phyloP scores from a whole-genome alignment of 2,797 vertebrate genomes.

The Xenops minutus region DNA sequence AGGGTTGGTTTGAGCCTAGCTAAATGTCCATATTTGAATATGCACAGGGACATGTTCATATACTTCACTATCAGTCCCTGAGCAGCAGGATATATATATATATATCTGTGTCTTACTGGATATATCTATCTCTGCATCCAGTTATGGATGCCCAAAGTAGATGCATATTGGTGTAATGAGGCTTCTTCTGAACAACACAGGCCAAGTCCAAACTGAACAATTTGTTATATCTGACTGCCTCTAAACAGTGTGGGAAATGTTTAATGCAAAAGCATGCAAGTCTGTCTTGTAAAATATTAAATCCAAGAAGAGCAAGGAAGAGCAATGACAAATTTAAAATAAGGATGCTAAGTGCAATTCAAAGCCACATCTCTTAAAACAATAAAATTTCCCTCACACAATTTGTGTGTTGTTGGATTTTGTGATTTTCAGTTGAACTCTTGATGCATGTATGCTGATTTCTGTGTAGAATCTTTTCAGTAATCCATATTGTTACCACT shows the following conservation, averaged over 20 bases:
- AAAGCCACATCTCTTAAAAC: neutral
- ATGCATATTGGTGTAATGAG: neutral
- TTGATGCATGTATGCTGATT: neutral
- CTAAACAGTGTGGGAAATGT: neutral
- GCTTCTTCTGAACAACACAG: neutral
- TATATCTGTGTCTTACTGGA: neutral
- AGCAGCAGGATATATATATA: neutral
- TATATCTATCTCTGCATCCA: neutral
- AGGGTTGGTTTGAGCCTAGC: neutral
- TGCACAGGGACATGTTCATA: neutral
- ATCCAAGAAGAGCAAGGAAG: neutral
- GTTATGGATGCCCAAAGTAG: neutral
- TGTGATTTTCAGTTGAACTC: neutral
- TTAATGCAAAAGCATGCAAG: neutral
- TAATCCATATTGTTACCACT: neutral
- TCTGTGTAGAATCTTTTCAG: neutral
- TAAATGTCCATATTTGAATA: neutral
- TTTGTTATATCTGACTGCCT: neutral
- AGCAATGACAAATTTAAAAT: conserved; percentile 9
- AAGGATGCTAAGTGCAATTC: neutral
- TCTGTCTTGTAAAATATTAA: neutral
- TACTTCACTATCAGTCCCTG: neutral
- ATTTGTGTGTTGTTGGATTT: neutral
- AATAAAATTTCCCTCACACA: neutral
- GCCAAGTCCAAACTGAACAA: neutral